Evolutionary conservation across 2,113 vertebrate genomes (phyloP).

Genomic region (Rhinoptilus africanus): DNA sequence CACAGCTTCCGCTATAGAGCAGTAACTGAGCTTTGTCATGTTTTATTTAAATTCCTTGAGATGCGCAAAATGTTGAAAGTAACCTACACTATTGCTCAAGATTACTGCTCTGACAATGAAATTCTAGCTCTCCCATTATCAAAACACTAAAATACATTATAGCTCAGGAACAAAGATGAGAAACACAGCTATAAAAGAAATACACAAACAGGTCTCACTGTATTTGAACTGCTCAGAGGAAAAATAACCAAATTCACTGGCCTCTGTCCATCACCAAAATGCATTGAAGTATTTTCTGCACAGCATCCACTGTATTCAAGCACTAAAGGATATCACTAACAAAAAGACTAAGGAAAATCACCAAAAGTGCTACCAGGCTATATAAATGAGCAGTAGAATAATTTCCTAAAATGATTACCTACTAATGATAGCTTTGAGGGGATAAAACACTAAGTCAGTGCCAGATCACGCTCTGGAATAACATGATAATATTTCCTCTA

Average conservation of each 20-base stretch:
- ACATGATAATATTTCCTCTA: conserved; percentile 25
- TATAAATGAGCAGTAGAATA: conserved; percentile 34
- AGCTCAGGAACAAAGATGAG: not conserved
- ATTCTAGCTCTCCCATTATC: not conserved
- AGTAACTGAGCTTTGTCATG: not conserved
- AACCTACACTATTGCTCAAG: not conserved
- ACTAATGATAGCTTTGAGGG: conserved; percentile 53
- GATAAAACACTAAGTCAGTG: conserved; percentile 25
- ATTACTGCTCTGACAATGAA: not conserved
- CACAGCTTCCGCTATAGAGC: not conserved
- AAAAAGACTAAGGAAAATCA: conserved; percentile 3
- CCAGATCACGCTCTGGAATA: conserved; percentile 20
- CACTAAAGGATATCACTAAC: not conserved
- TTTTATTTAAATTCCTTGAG: conserved; percentile 1
- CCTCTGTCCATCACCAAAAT: not conserved
- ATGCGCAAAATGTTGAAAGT: not conserved
- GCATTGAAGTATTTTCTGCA: conserved; percentile 12
- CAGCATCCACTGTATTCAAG: not conserved
- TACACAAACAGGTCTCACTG: not conserved
- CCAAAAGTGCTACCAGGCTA: not conserved
- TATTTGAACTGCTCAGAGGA: not conserved
- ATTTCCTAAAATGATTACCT: conserved; percentile 48
- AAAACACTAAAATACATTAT: conserved; percentile 4
- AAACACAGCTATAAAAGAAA: conserved; percentile 27
- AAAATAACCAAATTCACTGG: not conserved